phyloP scores from a whole-genome alignment of 1,140 invertebrate genomes.

The Sipha flava region DNA sequence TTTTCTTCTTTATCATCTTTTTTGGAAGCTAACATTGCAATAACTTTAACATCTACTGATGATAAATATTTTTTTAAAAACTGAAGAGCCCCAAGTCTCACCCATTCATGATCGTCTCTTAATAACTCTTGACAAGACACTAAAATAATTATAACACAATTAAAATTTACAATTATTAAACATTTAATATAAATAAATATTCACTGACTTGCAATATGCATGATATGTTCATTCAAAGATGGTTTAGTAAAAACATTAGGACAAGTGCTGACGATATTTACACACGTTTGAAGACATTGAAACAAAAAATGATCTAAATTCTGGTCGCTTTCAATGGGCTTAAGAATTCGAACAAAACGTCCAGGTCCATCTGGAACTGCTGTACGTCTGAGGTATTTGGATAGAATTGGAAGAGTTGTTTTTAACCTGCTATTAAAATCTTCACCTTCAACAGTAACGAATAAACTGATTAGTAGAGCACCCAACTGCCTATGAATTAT shows the following conservation, averaged over 20 bases:
- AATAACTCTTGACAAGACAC: slow-evolving; percentile 49
- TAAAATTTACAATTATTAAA: background rate
- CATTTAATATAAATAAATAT: background rate
- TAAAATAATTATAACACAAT: slow-evolving; percentile 37
- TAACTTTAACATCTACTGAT: slow-evolving; percentile 52
- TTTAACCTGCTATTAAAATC: slow-evolving; percentile 56
- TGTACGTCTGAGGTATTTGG: slow-evolving; percentile 43
- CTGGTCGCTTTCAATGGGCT: slow-evolving; percentile 33
- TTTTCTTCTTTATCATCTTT: slow-evolving; percentile 6
- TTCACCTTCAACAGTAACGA: slow-evolving; percentile 60
- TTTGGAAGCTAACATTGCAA: slow-evolving; percentile 42
- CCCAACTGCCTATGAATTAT: slow-evolving; percentile 45
- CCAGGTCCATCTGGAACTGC: slow-evolving; percentile 36
- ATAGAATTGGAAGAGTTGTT: slow-evolving; percentile 51
- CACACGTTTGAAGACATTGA: slow-evolving; percentile 55
- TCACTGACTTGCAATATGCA: slow-evolving; percentile 48
- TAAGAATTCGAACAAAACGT: slow-evolving; percentile 45
- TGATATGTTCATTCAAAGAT: slow-evolving; percentile 45
- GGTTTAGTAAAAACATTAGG: slow-evolving; percentile 47
- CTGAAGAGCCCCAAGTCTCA: slow-evolving; percentile 64
- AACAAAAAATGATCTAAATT: slow-evolving; percentile 62
- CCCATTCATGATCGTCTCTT: slow-evolving; percentile 59
- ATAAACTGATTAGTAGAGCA: slow-evolving; percentile 56
- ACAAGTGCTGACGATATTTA: slow-evolving; percentile 53
- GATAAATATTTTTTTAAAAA: slow-evolving; percentile 63